Evolutionary conservation across 2,888 invertebrate genomes (phyloP), one percentile per base, ranked within the genome.

Genomic region (Amphipyra berbera): DNA sequence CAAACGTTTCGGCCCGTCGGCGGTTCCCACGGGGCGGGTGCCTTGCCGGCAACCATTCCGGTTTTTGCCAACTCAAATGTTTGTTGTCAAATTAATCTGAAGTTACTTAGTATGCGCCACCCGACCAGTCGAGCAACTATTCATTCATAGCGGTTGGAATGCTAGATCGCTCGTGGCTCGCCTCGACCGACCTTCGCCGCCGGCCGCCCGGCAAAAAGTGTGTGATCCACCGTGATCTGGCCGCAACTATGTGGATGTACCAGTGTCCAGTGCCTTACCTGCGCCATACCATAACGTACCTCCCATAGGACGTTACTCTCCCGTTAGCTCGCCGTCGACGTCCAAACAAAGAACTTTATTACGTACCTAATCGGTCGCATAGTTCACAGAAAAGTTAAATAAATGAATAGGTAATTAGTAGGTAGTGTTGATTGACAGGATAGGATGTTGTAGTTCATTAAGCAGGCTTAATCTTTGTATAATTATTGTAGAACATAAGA

Each of bases 51-150:
- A 69, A 82, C 79, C 84, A 90, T 88, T 90, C 94, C 94, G 93
- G 94, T 94, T 94, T 91, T 91, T 87, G 90, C 93, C 82, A 90
- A 89, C 93, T 89, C 89, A 90, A 92, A 91, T 90, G 91, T 93
- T 94, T 94, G 94, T 94, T 94, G 94, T 94, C 94, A 94, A 95
- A 94, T 95, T 93, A 92, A 94, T 93, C 93, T 92, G 88, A 89
- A 90, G 90, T 90, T 82, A 87, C 88, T 92, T 90, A 91, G 91
- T 91, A 91, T 93, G 91, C 90, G 89, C 82, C 82, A 82, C 85
- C 80, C 85, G 87, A 93, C 94, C 90, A 88, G 94, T 94, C 88
- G 84, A 82, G 87, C 90, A 82, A 90, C 94, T 93, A 93, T 94
- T 95, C 94, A 95, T 95, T 95, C 94, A 95, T 94, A 92, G 91